Evolutionary conservation across 2,113 vertebrate species (phyloP).

Genomic region (Daphoenositta chrysoptera): DNA sequence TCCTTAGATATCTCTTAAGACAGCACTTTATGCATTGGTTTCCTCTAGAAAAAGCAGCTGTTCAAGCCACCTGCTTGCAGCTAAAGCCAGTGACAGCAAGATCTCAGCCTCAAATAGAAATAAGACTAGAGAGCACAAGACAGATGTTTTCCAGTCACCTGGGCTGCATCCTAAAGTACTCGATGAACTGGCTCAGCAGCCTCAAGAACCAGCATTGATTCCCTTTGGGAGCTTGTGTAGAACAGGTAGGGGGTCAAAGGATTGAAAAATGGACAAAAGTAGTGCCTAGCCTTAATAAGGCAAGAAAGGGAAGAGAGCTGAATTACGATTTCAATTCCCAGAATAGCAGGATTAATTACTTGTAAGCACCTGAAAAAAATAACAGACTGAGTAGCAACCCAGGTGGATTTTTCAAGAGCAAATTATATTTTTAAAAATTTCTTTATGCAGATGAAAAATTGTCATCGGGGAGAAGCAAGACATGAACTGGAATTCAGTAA

Average conservation of each 20-base stretch:
- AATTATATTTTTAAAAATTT: neutral
- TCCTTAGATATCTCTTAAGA: too few relatives aligned
- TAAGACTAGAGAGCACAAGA: neutral
- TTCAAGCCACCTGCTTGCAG: neutral
- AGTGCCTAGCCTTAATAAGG: neutral
- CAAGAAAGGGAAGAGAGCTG: neutral
- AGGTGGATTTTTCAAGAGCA: neutral
- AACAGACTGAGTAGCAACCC: neutral
- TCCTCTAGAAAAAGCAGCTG: neutral
- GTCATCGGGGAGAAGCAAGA: neutral
- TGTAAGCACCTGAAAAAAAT: neutral
- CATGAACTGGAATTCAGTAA: neutral
- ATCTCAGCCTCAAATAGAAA: neutral
- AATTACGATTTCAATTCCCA: neutral
- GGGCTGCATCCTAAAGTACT: neutral
- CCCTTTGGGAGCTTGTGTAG: neutral
- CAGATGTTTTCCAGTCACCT: neutral
- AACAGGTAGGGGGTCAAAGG: neutral
- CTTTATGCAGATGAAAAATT: neutral
- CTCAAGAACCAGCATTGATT: neutral
- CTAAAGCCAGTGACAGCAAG: slow-evolving; percentile 6
- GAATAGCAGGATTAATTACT: neutral
- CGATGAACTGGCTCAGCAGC: neutral
- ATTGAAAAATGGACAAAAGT: neutral
- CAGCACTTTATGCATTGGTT: neutral